A percentile compares a stretch with the other conserved stretches of the same genome.
phyloP scores from a whole-genome alignment of 2,888 invertebrate genomes.

The Choristoneura rosaceana region DNA sequence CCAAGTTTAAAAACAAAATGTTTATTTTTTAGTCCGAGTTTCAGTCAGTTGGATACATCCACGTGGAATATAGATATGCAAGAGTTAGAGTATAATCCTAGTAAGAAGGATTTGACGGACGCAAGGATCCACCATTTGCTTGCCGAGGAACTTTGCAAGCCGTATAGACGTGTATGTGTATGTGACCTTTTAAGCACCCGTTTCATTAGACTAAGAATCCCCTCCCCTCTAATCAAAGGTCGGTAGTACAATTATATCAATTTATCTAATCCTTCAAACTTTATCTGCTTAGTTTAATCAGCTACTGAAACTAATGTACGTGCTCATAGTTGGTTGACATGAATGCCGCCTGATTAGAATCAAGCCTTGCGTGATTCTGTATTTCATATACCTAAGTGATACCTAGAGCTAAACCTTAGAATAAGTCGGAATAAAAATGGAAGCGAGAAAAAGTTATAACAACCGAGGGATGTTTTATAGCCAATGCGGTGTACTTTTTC shows the following conservation, averaged over 20 bases:
- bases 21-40: constrained; percentile 88
- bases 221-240: not conserved
- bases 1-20: constrained; percentile 24
- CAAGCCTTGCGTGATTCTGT: not conserved
- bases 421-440: not conserved
- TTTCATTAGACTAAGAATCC: constrained; percentile 27
- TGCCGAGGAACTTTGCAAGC: constrained; percentile 95
- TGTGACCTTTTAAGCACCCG: constrained; percentile 43
- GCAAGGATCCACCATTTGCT: constrained; percentile 97
- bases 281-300: constrained; percentile 1
- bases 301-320: not conserved
- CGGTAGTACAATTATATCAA: not conserved
- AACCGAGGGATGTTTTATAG: not conserved
- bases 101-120: constrained; percentile 96
- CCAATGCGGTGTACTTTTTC: not conserved
- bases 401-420: not conserved
- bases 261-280: constrained; percentile 5
- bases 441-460: not conserved
- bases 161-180: constrained; percentile 91
- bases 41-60: constrained; percentile 93
- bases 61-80: constrained; percentile 97
- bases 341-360: not conserved
- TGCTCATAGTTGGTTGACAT: not conserved
- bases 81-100: constrained; percentile 96
- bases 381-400: not conserved